Base-by-base conservation (phyloP, 2,113 vertebrate genomes). In the Megaptera novaeangliae region DNA sequence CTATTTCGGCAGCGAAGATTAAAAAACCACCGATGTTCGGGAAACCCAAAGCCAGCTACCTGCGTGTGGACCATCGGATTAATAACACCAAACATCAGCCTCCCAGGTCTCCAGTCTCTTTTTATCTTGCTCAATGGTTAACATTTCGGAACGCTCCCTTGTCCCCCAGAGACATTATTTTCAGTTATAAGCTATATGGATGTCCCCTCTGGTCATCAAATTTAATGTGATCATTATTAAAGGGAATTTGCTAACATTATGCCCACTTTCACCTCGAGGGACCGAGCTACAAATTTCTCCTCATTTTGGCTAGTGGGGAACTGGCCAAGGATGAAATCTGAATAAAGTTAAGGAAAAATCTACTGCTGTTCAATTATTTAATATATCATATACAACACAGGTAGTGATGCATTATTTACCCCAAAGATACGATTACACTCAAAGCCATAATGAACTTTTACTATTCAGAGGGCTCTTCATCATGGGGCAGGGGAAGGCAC, bases 221-320 rank as follows among this genome's bases (percentile, higher is more conserved):
- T 93, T 94, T 94, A 97, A 97, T 97, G 89, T 72, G 94, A 91
- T 91, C 61, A 96, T 96, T 96, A 96, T 96, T 94, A 98, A 96
- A 89, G 92, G 49, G 63, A 97, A 97, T 98, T 97, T 94, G 96
- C 95, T 91, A 83, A 94, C 97, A 97, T 96, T 97, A 97, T 96
- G 82, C 68, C n/a, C 89, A 92, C 94, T 94, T 97, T 95, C 96
- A 96, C 98, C 61, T 27, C 49, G 78, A 96, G 77, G 82, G 82
- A 87, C 97, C 27, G 44, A 91, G 85, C 88, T 88, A 94, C 93
- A 94, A 97, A 96, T 95, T 97, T 95, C 81, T 96, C 74, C 75
- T 83, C 46, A 5, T 88, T 91, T 68, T 91, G 52, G 82, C 88
- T 89, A 17, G 34, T 57, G 55, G 63, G 23, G 61, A 97, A 85